Base-by-base conservation (phyloP, 2,797 vertebrate species). In the Chaetophractus vellerosus region DNA sequence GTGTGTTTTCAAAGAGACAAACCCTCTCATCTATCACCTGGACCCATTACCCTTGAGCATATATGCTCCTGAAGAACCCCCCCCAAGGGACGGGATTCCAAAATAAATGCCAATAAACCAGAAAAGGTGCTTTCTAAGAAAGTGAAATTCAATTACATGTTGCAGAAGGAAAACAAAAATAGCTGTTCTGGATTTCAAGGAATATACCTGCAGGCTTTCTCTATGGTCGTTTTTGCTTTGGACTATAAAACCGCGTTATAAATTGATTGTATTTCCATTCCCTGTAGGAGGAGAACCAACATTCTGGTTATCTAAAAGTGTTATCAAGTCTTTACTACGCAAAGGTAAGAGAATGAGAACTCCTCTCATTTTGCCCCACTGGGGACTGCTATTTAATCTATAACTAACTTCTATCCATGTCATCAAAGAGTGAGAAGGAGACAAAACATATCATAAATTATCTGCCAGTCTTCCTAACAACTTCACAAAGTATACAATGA, bases 231-330 rank as follows among this genome's bases (percentile, higher is more conserved):
- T 71, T 59, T 11, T 82, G 63, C 57, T 52, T 68, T 61, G 52
- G 90, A 57, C 26, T 50, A 61, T 10, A 68, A 71, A 36, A 8
- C 9, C 24, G 26, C 1, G 10, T 5, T 38, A 69, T 23, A 14
- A n/a, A 50, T 19, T 38, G 12, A 78, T 81, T 59, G 5, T 1
- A 68, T 41, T 36, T 81, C 84, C 45, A 38, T 28, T 38, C 41
- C 78, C 38, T n/a, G 57, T 21, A 84, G 63, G 2, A 52, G 33
- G 9, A 31, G 16, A 88, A 57, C 5, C 55, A 82, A 92, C 75
- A 38, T 89, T 63, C 61, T 87, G 36, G 75, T 79, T 89, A 91
- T 50, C 55, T 61, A 19, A 72, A 92, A 91, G n/a, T 14, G 31
- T 12, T 48, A 55, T 3, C n/a, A 81, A 92, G 55, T 28, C 64